Conservation (phyloP, 1,140 invertebrate species). For the Oreohelix idahoensis region DNA sequence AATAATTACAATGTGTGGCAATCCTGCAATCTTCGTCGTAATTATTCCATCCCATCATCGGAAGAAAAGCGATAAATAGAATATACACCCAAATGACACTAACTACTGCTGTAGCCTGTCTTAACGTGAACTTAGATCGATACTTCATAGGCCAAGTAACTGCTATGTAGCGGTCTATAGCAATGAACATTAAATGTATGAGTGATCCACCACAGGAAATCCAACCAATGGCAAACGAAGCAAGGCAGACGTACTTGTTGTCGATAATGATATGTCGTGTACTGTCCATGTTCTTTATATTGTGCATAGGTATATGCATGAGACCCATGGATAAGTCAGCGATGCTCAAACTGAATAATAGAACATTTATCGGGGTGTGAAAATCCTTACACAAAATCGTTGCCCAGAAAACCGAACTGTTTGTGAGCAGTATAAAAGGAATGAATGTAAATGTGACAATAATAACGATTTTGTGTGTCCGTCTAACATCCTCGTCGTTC, state of each 20-base stretch:
- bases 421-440: neutral
- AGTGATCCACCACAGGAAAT: neutral
- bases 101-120: neutral
- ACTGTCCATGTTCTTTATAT: neutral
- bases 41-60: neutral
- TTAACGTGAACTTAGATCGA: neutral
- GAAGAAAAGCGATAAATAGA: neutral
- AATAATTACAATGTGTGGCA: neutral
- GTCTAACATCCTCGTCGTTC: neutral
- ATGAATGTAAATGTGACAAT: neutral
- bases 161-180: neutral
- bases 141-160: neutral
- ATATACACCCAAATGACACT: neutral
- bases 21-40: neutral
- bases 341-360: neutral
- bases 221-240: neutral
- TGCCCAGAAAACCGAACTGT: neutral
- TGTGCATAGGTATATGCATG: neutral
- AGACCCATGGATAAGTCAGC: neutral
- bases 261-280: neutral
- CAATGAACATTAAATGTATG: neutral
- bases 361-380: neutral
- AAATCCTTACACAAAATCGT: neutral
- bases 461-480: neutral
- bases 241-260: neutral